A percentile compares a stretch with the other conserved stretches of the same genome.
These are phyloP conservation scores for Morone saxatilis DNA, from an alignment of 2,113 vertebrate genomes.

Conservation along the genomic window DNA sequence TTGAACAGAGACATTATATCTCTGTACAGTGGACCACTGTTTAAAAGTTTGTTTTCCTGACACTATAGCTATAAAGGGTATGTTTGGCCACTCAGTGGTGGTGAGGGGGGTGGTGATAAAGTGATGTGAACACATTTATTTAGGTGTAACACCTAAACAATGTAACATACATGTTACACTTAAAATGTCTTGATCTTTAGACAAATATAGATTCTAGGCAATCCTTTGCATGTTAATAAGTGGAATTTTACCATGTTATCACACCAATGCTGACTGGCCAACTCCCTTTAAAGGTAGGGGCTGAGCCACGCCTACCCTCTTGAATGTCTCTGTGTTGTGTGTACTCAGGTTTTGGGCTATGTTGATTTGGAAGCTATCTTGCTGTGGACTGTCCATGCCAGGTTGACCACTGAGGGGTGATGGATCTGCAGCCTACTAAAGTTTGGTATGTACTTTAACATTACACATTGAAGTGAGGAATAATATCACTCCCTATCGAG, in stretches of 20 bases:
- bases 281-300: background rate
- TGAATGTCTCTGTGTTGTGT: background rate
- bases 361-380: background rate
- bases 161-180: background rate
- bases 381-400: background rate
- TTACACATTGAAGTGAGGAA: background rate
- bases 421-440: background rate
- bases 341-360: background rate
- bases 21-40: background rate
- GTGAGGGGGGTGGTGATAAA: too few species aligned
- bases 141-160: too few species aligned
- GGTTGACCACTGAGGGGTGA: background rate
- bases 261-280: background rate
- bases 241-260: background rate
- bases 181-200: background rate
- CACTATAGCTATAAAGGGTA: background rate
- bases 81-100: too few species aligned
- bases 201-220: background rate
- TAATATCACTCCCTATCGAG: background rate
- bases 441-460: constrained; percentile 1
- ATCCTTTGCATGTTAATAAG: background rate
- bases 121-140: background rate
- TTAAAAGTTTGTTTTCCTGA: too few species aligned
- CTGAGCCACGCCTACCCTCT: background rate
- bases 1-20: too few species aligned